phyloP scores from a whole-genome alignment of 2,797 vertebrate genomes.

The Iguana delicatissima region DNA sequence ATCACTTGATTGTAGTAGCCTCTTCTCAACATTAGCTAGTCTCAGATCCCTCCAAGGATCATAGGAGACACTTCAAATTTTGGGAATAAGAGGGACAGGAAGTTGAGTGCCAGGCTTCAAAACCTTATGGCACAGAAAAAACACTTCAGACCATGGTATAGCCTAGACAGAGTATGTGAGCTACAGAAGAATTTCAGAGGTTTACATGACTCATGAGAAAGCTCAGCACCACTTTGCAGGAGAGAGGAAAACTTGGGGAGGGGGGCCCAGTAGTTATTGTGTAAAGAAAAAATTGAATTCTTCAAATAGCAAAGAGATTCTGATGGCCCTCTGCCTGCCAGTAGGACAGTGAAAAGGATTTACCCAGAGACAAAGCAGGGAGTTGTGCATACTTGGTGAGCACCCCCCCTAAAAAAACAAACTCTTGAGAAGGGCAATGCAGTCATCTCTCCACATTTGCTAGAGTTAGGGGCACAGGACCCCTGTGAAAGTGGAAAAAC shows the following conservation, averaged over 20 bases:
- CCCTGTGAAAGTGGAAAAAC: too few species aligned
- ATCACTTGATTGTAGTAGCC: neutral
- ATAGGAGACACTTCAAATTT: neutral
- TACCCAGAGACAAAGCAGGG: neutral
- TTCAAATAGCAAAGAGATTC: neutral
- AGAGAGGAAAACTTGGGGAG: neutral
- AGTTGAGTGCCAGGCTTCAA: neutral
- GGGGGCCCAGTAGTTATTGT: neutral
- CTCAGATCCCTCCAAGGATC: neutral
- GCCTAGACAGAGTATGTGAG: neutral
- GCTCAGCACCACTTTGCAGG: neutral
- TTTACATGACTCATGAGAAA: neutral
- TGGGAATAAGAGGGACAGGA: neutral
- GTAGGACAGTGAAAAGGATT: neutral
- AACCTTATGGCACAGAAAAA: neutral
- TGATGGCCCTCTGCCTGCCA: neutral
- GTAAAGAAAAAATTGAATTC: neutral
- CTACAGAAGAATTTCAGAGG: neutral
- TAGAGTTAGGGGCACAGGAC: too few species aligned
- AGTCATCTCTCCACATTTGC: too few species aligned
- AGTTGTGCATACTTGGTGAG: neutral
- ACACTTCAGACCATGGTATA: neutral
- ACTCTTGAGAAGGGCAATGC: neutral
- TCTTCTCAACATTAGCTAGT: neutral
- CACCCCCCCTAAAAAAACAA: too few species aligned